These are phyloP conservation scores for Typhlichthys subterraneus DNA, from an alignment of 2,797 vertebrate species.

Conservation along the genomic window DNA sequence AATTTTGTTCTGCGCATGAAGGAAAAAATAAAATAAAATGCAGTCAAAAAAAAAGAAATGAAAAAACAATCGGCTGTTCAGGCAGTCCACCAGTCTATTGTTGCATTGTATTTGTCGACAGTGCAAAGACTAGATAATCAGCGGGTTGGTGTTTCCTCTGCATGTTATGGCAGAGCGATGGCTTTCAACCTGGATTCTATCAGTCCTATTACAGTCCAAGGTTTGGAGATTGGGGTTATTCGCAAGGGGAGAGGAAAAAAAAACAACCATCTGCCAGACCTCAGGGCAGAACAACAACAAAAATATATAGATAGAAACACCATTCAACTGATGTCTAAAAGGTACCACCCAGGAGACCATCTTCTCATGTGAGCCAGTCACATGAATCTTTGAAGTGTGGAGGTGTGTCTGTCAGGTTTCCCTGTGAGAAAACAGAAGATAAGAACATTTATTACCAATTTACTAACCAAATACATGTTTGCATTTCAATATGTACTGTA, in stretches of 20 bases:
- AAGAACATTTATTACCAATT: conserved; percentile 12
- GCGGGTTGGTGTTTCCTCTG: conserved; percentile 73
- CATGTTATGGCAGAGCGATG: conserved; percentile 71
- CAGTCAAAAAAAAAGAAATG: conserved; percentile 49
- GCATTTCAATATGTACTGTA: background rate
- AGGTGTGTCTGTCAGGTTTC: conserved; percentile 82
- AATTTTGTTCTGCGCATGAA: conserved; percentile 65
- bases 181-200: conserved; percentile 84
- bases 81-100: conserved; percentile 72
- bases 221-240: conserved; percentile 64
- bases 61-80: conserved; percentile 57
- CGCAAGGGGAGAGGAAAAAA: conserved; percentile 52
- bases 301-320: conserved; percentile 87
- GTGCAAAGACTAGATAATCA: conserved; percentile 80
- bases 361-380: conserved; percentile 92
- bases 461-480: background rate
- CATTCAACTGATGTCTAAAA: conserved; percentile 97
- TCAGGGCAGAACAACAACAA: conserved; percentile 79
- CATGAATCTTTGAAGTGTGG: conserved; percentile 86
- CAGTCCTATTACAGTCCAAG: conserved; percentile 77
- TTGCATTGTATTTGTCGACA: conserved; percentile 79
- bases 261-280: conserved; percentile 75
- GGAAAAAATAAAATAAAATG: conserved; percentile 57
- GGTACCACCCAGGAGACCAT: conserved; percentile 80
- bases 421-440: conserved; percentile 59